phyloP scores from a whole-genome alignment of 64 coral and sea anemone genomes.

The Orbicella faveolata region DNA sequence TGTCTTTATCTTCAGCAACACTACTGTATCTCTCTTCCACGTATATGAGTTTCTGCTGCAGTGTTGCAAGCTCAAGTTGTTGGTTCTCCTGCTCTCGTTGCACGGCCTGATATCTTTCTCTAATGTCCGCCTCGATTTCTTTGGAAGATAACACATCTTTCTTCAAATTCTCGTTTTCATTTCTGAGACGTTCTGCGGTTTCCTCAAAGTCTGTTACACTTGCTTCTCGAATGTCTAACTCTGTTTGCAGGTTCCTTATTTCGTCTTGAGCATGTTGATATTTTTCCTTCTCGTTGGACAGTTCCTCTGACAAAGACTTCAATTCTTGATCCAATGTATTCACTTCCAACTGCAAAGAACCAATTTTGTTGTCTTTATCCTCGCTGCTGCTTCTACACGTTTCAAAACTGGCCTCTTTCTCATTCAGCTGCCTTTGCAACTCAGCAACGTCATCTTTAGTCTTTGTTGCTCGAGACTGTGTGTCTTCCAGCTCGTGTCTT shows the following conservation, averaged over 20 bases:
- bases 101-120: constrained; percentile 39
- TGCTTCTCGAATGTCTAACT: constrained; percentile 46
- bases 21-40: constrained; percentile 44
- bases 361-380: constrained; percentile 52
- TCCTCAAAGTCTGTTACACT: constrained; percentile 23
- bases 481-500: constrained; percentile 58
- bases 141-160: constrained; percentile 31
- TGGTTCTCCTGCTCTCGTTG: constrained; percentile 56
- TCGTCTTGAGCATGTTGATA: constrained; percentile 39
- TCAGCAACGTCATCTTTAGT: constrained; percentile 47
- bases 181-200: constrained; percentile 14
- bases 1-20: constrained; percentile 59
- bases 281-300: constrained; percentile 48
- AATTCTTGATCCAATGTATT: constrained; percentile 39
- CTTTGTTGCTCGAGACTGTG: constrained; percentile 37
- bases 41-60: constrained; percentile 73
- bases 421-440: constrained; percentile 32
- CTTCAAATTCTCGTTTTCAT: constrained; percentile 56
- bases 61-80: constrained; percentile 26
- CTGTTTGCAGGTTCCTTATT: constrained; percentile 26
- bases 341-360: constrained; percentile 46
- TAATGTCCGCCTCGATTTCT: constrained; percentile 26
- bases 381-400: constrained; percentile 14
- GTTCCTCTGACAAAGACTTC: constrained; percentile 26
- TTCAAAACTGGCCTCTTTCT: constrained; percentile 37